These are phyloP conservation scores for Chironomus tentans DNA, from an alignment of 2,888 invertebrate species.

Conservation along the genomic window DNA sequence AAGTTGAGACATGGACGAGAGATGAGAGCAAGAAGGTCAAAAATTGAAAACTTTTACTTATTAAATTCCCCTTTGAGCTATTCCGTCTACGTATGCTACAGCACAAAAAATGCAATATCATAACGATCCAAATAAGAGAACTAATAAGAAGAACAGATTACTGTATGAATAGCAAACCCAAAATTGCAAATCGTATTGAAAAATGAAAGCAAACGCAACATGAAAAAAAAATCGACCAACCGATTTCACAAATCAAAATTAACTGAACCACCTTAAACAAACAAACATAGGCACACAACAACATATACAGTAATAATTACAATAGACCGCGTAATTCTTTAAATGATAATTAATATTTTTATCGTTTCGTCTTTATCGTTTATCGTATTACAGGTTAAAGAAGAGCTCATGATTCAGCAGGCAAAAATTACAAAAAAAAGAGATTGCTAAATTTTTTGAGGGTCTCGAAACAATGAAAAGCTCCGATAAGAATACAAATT, in stretches of 20 bases:
- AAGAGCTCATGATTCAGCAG: no score
- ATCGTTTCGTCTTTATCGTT: neutral
- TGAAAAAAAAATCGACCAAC: neutral
- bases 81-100: neutral
- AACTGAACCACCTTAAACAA: neutral
- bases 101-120: neutral
- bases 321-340: neutral
- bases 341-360: neutral
- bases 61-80: neutral
- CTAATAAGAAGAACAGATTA: no score
- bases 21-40: neutral
- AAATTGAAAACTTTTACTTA: neutral
- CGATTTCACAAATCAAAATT: slow-evolving; percentile 14
- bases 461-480: no score
- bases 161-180: neutral
- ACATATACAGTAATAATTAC: neutral
- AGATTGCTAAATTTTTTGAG: no score
- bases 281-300: neutral
- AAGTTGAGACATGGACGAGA: neutral
- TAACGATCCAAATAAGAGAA: neutral
- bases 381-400: neutral
- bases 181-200: neutral
- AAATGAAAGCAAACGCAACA: neutral
- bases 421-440: no score
- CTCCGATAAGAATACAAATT: no score